phyloP scores from a whole-genome alignment of 2,888 invertebrate species.

The Cryptophagus acutangulus region DNA sequence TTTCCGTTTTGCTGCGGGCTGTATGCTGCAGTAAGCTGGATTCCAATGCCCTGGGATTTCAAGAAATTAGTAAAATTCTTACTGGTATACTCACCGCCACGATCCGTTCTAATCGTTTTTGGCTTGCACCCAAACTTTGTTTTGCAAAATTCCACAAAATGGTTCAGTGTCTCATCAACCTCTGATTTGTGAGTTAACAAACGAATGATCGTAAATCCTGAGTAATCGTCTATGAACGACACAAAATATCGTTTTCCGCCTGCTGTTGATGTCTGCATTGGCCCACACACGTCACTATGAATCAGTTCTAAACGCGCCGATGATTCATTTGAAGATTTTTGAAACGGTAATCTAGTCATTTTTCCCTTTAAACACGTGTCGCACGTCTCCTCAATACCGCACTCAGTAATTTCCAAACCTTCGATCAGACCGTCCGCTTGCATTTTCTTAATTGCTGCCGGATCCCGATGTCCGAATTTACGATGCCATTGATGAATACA shows the following conservation, averaged over 20 bases:
- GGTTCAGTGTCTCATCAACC: slow-evolving; percentile 4
- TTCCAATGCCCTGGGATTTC: slow-evolving; percentile 32
- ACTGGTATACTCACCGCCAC: slow-evolving; percentile 35
- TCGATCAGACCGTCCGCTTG: background rate
- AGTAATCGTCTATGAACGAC: slow-evolving; percentile 11
- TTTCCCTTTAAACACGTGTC: slow-evolving; percentile 8
- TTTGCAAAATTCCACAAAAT: slow-evolving; percentile 7
- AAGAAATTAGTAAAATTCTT: slow-evolving; percentile 33
- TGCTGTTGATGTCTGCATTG: slow-evolving; percentile 30
- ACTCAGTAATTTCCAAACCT: slow-evolving; percentile 5
- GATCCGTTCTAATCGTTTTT: slow-evolving; percentile 21
- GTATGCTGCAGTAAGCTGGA: slow-evolving; percentile 40
- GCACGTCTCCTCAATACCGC: slow-evolving; percentile 5
- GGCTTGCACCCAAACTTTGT: slow-evolving; percentile 1
- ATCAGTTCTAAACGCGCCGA: slow-evolving; percentile 23
- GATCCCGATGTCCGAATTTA: background rate
- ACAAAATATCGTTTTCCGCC: slow-evolving; percentile 10
- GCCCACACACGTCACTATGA: slow-evolving; percentile 35
- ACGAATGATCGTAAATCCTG: slow-evolving; percentile 7
- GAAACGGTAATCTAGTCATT: slow-evolving; percentile 2
- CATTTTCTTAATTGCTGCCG: background rate
- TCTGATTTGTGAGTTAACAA: slow-evolving; percentile 8
- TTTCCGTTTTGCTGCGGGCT: slow-evolving; percentile 42
- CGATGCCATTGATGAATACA: slow-evolving; percentile 1
- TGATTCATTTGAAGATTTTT: background rate